Base-by-base conservation (phyloP, 2,113 vertebrate genomes). In the Hiodon tergisus region DNA sequence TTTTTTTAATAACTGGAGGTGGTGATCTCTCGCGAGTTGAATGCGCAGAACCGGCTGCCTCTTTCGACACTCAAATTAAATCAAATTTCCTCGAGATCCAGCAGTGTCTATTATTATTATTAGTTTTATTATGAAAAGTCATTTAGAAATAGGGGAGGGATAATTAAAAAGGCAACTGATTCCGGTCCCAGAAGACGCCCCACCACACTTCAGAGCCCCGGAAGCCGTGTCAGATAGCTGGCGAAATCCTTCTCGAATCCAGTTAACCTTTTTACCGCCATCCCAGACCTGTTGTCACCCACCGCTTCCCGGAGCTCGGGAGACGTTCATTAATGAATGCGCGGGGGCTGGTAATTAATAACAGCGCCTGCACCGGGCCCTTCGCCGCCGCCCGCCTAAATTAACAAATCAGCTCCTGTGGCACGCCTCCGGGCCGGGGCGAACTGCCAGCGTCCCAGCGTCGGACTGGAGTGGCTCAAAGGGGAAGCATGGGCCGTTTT, bases 91-190 rank as follows among this genome's bases (percentile, higher is more conserved):
- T 76, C 55, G 77, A 80, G 83, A 88, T 86, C 81, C 76, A 74
- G 81, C 81, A 81, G 78, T 82, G 81, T 83, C 81, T 87, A 76
- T 85, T 81, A 82, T 86, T 86, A 81, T 88, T 88, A 86, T 88
- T 87, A 87, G 75, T 84, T 88, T 83, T 81, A 81, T 81, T 79
- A 81, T 78, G 67, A 66, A 83, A 86, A 85, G 70, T 82, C 67
- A 87, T 88, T 86, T 85, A 72, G 71, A 85, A 88, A 86, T 86
- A 79, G 83, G 74, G 83, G 79, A 71, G n/a, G 77, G 81, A 86
- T 88, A 81, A 90, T 89, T 89, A 87, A 87, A 89, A 87, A 81
- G 79, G 75, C 71, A 81, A 78, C 81, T 79, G 82, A 83, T 77
- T 79, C 78, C 72, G 47, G 76, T 82, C 85, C 84, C 81, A 0